Evolutionary conservation across 2,888 invertebrate genomes (phyloP), one percentile per base, ranked within the genome.

Genomic region (Leistus spinibarbis): DNA sequence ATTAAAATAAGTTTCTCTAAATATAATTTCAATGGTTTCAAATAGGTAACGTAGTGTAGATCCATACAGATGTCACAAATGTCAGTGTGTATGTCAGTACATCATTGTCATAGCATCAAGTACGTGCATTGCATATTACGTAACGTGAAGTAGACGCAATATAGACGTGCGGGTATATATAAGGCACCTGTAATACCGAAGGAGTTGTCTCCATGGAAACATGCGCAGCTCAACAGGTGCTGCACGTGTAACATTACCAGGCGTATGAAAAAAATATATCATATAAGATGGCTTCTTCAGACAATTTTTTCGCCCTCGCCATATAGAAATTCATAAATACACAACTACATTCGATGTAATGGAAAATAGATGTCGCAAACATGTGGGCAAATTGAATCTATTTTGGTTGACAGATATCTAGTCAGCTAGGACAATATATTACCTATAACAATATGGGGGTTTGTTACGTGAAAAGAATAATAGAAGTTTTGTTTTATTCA

Each of bases 1-100:
- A n/a, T n/a, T n/a, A n/a, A n/a, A n/a, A n/a, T n/a, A n/a, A n/a
- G n/a, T n/a, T n/a, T n/a, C n/a, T n/a, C n/a, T n/a, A n/a, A n/a
- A n/a, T n/a, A n/a, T n/a, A n/a, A n/a, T n/a, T n/a, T n/a, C n/a
- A n/a, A n/a, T n/a, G n/a, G n/a, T n/a, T n/a, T n/a, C n/a, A 1
- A 40, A 40, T 40, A 40, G 40, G 13, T 0, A 7, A 24, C 7
- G 7, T 3, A 24, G 2, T 7, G 7, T 40, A 13, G 10, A 40
- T 40, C 40, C 60, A 69, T 69, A 69, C 19, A 69, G 57, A 69
- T 69, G 57, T 56, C 60, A 60, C 27, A 40, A 60, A 60, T 60
- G 19, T 57, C 53, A 57, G 19, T 60, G 69, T n/a, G 13, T 27
- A 4, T 17, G 23, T 7, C 60, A 60, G 40, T 56, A 24, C 24